Evolutionary conservation across 2,113 vertebrate species (phyloP).

Genomic region (Chelonoidis abingdonii): DNA sequence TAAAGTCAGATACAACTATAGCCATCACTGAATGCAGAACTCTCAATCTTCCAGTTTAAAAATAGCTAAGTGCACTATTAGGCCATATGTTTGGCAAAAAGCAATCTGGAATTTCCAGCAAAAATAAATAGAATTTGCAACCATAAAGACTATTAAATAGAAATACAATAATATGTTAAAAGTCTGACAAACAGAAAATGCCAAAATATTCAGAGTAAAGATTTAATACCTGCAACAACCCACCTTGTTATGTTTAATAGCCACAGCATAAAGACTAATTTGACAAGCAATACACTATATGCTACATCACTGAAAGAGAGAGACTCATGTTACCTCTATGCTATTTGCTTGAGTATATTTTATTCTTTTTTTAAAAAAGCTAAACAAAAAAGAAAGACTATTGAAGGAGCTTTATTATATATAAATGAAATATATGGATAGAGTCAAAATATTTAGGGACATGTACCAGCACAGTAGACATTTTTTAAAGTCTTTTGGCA

Average conservation of each 20-base stretch:
- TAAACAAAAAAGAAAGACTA: not conserved
- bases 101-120: not conserved
- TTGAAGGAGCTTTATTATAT: not conserved
- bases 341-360: not conserved
- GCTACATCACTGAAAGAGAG: not conserved
- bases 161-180: not conserved
- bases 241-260: not conserved
- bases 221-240: not conserved
- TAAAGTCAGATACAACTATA: not conserved
- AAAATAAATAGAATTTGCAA: not conserved
- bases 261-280: not conserved
- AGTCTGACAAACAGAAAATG: not conserved
- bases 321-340: not conserved
- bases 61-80: not conserved
- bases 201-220: not conserved
- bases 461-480: not conserved
- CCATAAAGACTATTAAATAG: not conserved
- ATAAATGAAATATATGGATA: not conserved
- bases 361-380: not conserved
- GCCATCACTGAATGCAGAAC: not conserved
- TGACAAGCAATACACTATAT: not conserved
- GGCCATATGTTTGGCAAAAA: not conserved
- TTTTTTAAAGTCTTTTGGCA: constrained; percentile 9
- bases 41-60: not conserved
- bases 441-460: not conserved